Conservation (phyloP, 2,888 invertebrate species). For the Steinernema carpocapsae region DNA sequence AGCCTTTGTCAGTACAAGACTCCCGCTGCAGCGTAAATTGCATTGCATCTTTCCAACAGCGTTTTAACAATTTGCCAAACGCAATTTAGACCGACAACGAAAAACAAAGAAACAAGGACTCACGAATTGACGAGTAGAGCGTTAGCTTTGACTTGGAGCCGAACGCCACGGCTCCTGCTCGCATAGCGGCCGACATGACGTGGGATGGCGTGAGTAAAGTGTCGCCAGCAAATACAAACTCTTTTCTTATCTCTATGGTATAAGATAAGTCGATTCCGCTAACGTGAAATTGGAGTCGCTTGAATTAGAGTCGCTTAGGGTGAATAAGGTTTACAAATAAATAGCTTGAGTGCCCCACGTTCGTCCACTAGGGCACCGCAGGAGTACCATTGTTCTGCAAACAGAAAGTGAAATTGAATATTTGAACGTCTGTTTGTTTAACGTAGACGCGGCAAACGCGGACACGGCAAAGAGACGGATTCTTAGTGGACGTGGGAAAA, state of each 20-base stretch:
- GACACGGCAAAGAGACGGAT: too few relatives aligned
- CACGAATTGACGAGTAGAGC: constrained; percentile 47
- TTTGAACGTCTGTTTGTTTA: constrained; percentile 5
- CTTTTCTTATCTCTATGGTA: too few relatives aligned
- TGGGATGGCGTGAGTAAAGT: background rate
- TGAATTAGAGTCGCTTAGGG: background rate
- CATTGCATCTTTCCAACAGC: too few relatives aligned
- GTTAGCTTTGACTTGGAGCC: constrained; percentile 36
- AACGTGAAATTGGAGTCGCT: too few relatives aligned
- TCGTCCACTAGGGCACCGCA: constrained; percentile 5
- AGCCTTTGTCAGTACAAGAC: too few relatives aligned
- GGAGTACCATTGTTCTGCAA: constrained; percentile 10
- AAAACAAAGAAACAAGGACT: constrained; percentile 40
- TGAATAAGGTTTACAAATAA: background rate
- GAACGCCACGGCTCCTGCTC: constrained; percentile 56
- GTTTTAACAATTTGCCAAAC: too few relatives aligned
- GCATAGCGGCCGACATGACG: constrained; percentile 55
- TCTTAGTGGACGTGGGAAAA: too few relatives aligned
- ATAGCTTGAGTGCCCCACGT: too few relatives aligned
- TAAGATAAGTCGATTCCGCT: too few relatives aligned
- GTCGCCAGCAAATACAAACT: too few relatives aligned
- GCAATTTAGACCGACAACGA: too few relatives aligned
- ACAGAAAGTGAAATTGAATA: constrained; percentile 5
- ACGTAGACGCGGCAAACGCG: background rate
- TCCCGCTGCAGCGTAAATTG: too few relatives aligned